Base-by-base conservation (phyloP, 2,888 invertebrate genomes). In the Eupithecia insigniata region DNA sequence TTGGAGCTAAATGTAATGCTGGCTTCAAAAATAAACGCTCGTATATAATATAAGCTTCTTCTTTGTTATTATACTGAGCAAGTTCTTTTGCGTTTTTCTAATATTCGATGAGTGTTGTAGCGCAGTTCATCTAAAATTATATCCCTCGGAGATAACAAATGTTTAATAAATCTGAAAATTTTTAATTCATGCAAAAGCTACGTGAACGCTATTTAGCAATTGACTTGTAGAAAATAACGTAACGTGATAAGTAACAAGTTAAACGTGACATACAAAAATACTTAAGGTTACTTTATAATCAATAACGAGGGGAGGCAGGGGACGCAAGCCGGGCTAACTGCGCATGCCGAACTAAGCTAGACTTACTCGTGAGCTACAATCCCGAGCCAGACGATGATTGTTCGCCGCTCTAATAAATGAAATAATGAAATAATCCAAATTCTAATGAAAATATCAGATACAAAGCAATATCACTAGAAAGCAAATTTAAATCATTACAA, bases 281-380 rank as follows among this genome's bases (percentile, higher is more conserved):
- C 12, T 28, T 2, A 14, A 16, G 26, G 6, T 58, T 28, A 16
- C 14, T 7, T 51, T 51, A 22, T 12, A 51, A 58, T 58, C 58
- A 28, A 58, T 58, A 58, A 16, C 58, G 7, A 58, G 28, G 28
- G 16, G 28, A 26, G 58, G 28, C 16, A 28, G 28, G 58, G 28
- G n/a, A 6, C 10, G 22, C n/a, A 46, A 46, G 16, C 34, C n/a
- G 12, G 36, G 18, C 22, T 51, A 51, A 34, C 34, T 62, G 62
- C 62, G 62, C 62, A 62, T 62, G 62, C 34, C 62, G 5, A 34
- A 22, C 62, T 62, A 36, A 36, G 36, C 62, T 62, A 62, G 36
- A 62, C 62, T 34, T 32, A 62, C 62, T 62, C 1, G 58, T 16
- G 28, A 58, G 58, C 16, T 16, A 16, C 4, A 14, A 28, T 16